Conservation (phyloP, 2,113 vertebrate genomes). For the Sciurus niger region DNA sequence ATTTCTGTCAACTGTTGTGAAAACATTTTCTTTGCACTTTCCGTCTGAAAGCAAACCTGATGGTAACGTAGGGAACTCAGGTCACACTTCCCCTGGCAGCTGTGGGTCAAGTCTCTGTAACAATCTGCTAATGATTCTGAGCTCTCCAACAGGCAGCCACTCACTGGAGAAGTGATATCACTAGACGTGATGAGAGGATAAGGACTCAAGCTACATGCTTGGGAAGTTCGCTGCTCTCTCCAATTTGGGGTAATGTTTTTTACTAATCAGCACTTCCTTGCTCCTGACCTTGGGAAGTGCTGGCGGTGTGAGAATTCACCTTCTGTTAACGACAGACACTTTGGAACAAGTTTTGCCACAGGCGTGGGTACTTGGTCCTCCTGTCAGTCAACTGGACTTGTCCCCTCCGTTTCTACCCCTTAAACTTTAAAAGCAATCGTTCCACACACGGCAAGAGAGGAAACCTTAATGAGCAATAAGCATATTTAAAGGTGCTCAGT, state of each 20-base stretch:
- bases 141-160: background rate
- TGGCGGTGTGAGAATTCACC: background rate
- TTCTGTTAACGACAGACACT: background rate
- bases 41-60: background rate
- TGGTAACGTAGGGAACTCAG: accelerated
- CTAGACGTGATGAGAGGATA: constrained; percentile 68
- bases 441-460: background rate
- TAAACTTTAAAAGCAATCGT: background rate
- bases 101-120: constrained; percentile 3
- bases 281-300: background rate
- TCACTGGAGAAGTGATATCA: background rate
- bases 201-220: background rate
- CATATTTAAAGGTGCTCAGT: background rate
- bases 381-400: background rate
- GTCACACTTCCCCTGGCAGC: constrained; percentile 41
- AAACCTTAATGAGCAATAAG: background rate
- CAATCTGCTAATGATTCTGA: constrained; percentile 50
- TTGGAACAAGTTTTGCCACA: background rate
- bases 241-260: constrained; percentile 26
- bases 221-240: background rate
- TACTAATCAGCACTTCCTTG: constrained; percentile 37
- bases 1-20: background rate
- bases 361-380: background rate
- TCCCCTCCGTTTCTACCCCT: background rate
- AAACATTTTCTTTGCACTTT: background rate